Evolutionary conservation across 2,797 vertebrate genomes (phyloP), one percentile per base, ranked within the genome.

Genomic region (Momotus momota): DNA sequence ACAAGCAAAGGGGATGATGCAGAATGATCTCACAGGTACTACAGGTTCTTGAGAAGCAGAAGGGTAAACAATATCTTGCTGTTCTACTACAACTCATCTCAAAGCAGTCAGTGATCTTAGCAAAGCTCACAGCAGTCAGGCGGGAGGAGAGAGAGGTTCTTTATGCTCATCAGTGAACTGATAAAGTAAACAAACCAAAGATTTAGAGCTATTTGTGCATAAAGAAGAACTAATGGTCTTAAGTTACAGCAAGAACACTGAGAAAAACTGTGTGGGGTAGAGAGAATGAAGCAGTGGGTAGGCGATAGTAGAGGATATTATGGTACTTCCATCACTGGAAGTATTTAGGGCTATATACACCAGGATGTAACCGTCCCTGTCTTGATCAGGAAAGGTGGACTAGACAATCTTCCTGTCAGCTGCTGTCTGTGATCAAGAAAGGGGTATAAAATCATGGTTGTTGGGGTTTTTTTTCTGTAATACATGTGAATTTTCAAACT

Each of bases 351-450:
- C 19, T 66, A 22, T 13, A 55, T 81, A 65, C 35, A 40, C 10
- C 0, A 0, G 2, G 4, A 10, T 60, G 12, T 31, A 66, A 62
- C 29, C 15, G 18, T 4, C 10, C 23, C 13, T 73, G 29, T 9
- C 20, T 72, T 89, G 9, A 11, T 11, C 7, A 17, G 10, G 15
- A 35, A 17, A 29, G 33, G 6, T 77, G 12, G 12, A 35, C 41
- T 38, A 41, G 35, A n/a, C 5, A 27, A 23, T 33, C 52, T 75
- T 74, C 31, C 12, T 75, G 73, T 40, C 35, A 89, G 14, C 16
- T 58, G 33, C 51, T 51, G 15, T n/a, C 14, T 45, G 4, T 84
- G 14, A 60, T 51, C 21, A 69, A 20, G 23, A 80, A 17, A 35
- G 35, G 35, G 35, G 35, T 35, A 35, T 35, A 35, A 35, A 35